Percentiles rank a stretch among this genome's conserved stretches.
These are phyloP conservation scores for Nymphalis polychloros DNA, from an alignment of 2,888 invertebrate genomes.

Conservation along the genomic window DNA sequence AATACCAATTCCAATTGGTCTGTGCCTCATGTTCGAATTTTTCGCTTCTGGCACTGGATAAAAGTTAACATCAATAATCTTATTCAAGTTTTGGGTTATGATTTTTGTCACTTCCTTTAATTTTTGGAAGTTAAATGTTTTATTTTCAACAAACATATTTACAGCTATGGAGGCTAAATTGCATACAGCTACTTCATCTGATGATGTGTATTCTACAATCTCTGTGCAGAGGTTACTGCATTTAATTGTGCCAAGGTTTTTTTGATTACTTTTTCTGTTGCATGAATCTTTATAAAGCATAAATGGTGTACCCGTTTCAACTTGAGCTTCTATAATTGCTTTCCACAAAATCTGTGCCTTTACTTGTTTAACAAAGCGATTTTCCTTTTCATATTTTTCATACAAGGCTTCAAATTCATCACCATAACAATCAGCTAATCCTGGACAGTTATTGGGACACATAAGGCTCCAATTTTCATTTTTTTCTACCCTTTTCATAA, in stretches of 20 bases:
- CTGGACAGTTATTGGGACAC: constrained; percentile 97
- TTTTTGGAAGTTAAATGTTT: constrained; percentile 92
- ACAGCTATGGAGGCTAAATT: constrained; percentile 98
- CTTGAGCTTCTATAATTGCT: constrained; percentile 96
- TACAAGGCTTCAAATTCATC: constrained; percentile 96
- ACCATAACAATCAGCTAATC: constrained; percentile 95
- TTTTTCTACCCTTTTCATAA: constrained; percentile 95
- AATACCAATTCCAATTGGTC: constrained; percentile 95
- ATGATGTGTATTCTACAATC: constrained; percentile 95
- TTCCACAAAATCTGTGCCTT: constrained; percentile 95
- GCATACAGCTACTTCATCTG: constrained; percentile 98
- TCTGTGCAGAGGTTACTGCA: constrained; percentile 99
- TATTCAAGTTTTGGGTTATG: constrained; percentile 95
- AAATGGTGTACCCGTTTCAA: constrained; percentile 99
- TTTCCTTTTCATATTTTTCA: constrained; percentile 91
- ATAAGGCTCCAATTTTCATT: constrained; percentile 96
- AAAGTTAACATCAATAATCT: constrained; percentile 97
- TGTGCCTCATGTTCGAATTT: constrained; percentile 92
- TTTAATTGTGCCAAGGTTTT: constrained; percentile 98
- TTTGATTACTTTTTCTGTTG: constrained; percentile 98
- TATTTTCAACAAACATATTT: constrained; percentile 94
- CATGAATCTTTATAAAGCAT: constrained; percentile 98
- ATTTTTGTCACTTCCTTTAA: constrained; percentile 93
- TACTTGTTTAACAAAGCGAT: constrained; percentile 85
- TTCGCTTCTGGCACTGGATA: constrained; percentile 96